These are phyloP conservation scores for Pangasius larnaudii DNA, from an alignment of 2,797 vertebrate species.

Conservation along the genomic window DNA sequence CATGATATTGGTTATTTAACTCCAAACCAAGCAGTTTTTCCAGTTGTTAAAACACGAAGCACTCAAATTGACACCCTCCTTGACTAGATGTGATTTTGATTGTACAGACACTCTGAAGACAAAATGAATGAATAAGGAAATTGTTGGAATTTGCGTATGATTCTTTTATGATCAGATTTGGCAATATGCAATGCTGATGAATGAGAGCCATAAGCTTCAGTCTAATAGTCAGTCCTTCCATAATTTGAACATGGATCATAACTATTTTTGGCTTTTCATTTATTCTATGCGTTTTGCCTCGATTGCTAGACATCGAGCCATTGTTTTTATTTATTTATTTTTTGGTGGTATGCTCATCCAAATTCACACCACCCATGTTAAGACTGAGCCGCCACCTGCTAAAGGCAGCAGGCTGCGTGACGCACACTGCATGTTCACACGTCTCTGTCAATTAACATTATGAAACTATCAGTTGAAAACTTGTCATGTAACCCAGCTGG, in stretches of 20 bases:
- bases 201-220: background rate
- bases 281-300: background rate
- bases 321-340: background rate
- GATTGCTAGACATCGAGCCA: background rate
- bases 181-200: background rate
- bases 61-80: background rate
- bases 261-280: background rate
- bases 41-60: background rate
- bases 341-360: slow-evolving; percentile 3
- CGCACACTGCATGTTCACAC: slow-evolving; percentile 36
- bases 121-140: background rate
- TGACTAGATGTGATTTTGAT: background rate
- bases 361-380: slow-evolving; percentile 28
- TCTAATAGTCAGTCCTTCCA: background rate
- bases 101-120: background rate
- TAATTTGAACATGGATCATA: background rate
- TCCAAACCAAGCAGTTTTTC: background rate
- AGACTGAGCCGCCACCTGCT: slow-evolving; percentile 35
- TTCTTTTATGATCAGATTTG: background rate
- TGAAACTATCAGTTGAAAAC: slow-evolving; percentile 16
- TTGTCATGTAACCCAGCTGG: slow-evolving; percentile 22
- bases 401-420: slow-evolving; percentile 36
- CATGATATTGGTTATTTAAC: background rate
- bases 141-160: background rate
- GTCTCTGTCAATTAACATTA: slow-evolving; percentile 34